A percentile compares a stretch with the other conserved stretches of the same genome.
These are phyloP conservation scores for Myotis vivesi DNA, from an alignment of 2,797 vertebrate genomes.

Conservation along the genomic window DNA sequence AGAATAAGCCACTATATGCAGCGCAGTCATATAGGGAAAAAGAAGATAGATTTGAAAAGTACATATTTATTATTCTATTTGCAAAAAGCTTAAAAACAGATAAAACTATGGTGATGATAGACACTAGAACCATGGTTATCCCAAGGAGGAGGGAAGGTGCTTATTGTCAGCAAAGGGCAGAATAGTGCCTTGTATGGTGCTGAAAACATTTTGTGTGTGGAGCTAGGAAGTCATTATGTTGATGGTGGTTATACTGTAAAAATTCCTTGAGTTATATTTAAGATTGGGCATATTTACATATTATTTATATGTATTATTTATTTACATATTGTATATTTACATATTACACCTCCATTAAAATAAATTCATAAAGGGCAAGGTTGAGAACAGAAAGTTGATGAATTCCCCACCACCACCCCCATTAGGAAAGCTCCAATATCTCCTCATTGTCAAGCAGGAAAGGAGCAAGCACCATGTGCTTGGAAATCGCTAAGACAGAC, in stretches of 20 bases:
- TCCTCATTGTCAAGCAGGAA: neutral
- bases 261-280: neutral
- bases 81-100: neutral
- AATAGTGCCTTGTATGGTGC: neutral
- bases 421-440: neutral
- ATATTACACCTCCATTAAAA: neutral
- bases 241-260: neutral
- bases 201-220: neutral
- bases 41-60: neutral
- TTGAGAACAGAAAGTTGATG: neutral
- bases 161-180: neutral
- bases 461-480: neutral
- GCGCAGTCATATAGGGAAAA: neutral
- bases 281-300: neutral
- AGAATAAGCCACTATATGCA: neutral
- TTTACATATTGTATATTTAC: no score
- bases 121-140: neutral
- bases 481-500: neutral
- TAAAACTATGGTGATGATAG: neutral
- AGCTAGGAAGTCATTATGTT: neutral
- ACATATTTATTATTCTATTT: neutral
- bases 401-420: no score
- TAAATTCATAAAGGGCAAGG: neutral
- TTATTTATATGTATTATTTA: no score
- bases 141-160: accelerated